phyloP scores from a whole-genome alignment of 2,113 vertebrate species.

The Amia ocellicauda region DNA sequence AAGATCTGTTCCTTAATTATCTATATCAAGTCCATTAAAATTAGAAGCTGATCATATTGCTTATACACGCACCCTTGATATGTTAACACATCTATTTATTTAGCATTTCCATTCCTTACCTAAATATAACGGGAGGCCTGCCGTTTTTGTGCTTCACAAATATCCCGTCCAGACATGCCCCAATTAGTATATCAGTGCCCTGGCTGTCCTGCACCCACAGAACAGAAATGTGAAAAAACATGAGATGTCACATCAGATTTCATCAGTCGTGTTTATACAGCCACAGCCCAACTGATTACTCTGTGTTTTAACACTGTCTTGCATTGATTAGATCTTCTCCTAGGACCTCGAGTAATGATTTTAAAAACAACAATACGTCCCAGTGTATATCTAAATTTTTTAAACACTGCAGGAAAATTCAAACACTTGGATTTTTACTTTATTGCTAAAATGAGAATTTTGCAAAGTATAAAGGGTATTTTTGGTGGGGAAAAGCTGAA shows the following conservation, averaged over 20 bases:
- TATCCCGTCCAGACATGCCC: slow-evolving; percentile 90
- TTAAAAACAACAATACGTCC: background rate
- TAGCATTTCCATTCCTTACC: slow-evolving; percentile 56
- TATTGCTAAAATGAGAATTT: no score
- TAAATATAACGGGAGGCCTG: slow-evolving; percentile 80
- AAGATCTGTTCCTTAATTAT: no score
- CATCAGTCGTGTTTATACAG: background rate
- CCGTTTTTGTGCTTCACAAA: slow-evolving; percentile 94
- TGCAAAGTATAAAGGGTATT: no score
- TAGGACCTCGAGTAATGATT: no score
- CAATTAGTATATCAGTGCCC: slow-evolving; percentile 84
- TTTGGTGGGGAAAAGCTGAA: no score
- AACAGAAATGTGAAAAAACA: slow-evolving; percentile 5
- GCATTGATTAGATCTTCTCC: no score
- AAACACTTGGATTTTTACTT: no score
- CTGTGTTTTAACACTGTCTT: no score
- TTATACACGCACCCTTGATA: background rate
- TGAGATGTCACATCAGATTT: background rate
- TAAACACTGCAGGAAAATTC: no score
- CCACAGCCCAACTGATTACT: no score
- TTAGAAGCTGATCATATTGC: slow-evolving; percentile 13
- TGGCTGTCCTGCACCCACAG: slow-evolving; percentile 78
- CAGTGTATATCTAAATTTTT: no score
- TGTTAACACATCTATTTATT: background rate
- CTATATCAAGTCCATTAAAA: no score